Evolutionary conservation across 2,797 vertebrate genomes (phyloP), one percentile per base, ranked within the genome.

Genomic region (Pachyuromys duprasi): DNA sequence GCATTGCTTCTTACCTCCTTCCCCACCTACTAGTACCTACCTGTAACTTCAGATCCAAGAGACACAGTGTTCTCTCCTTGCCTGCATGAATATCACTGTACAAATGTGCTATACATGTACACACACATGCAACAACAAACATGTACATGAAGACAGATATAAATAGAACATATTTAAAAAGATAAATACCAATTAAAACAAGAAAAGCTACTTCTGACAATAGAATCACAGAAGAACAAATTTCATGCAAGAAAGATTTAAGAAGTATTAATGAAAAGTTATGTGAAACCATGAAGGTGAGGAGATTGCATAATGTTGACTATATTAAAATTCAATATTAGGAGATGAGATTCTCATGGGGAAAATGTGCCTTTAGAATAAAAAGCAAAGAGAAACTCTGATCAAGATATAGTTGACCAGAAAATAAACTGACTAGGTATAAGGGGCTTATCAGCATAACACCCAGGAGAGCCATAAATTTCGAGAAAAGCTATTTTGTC

Each of bases 381-480:
- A 7, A 70, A 91, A 55, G 1, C 12, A 79, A 90, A 39, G 20
- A 79, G 69, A 82, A 69, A 12, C 53, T 70, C 3, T 65, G 6
- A 76, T 76, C 45, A 24, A 81, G 36, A 39, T 24, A 81, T 53
- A 63, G 0, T 45, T 93, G 53, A 22, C 49, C 7, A 81, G 20
- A 91, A 95, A 93, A 70, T 63, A 60, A 36, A 74, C 6, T 95
- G 33, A 57, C 62, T 74, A 90, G 69, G 31, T n/a, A 11, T 60
- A 63, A 65, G 14, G 2, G 3, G 1, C 33, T 86, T 82, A 72
- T 81, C 49, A 87, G 15, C 8, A 42, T 87, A 63, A 49, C 31
- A 63, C 4, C 57, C 31, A 92, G 24, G 8, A 89, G 17, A 72
- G 12, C 3, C 28, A 69, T n/a, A 91, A 57, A 86, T 63, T 86